Conservation (phyloP, 1,140 invertebrate species). For the Eupeodes corollae region DNA sequence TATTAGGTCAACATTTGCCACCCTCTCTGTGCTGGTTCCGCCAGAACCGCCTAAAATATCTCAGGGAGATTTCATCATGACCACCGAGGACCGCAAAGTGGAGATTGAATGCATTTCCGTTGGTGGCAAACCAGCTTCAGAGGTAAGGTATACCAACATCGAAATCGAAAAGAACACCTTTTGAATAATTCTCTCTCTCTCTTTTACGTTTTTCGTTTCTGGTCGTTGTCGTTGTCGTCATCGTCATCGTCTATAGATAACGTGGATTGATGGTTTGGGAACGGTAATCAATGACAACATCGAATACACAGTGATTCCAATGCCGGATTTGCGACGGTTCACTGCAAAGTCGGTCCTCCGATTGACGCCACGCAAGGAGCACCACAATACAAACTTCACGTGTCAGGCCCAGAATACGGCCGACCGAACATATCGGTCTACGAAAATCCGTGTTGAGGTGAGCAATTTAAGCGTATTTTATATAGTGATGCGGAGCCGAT, state of each 20-base stretch:
- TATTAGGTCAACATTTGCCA: constrained; percentile 54
- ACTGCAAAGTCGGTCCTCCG: constrained; percentile 60
- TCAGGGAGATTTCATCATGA: constrained; percentile 53
- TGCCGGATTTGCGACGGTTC: constrained; percentile 53
- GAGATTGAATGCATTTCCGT: constrained; percentile 65
- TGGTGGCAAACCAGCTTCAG: constrained; percentile 66
- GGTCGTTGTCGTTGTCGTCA: background rate
- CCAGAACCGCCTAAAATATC: constrained; percentile 63
- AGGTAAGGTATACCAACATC: constrained; percentile 43
- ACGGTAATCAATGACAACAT: constrained; percentile 52
- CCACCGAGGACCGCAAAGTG: constrained; percentile 61
- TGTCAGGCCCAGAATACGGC: constrained; percentile 66
- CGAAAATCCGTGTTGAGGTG: constrained; percentile 53
- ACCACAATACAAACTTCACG: constrained; percentile 67
- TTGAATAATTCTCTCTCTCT: background rate
- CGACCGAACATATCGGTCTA: constrained; percentile 53
- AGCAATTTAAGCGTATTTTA: constrained; percentile 13
- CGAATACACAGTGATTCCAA: constrained; percentile 47
- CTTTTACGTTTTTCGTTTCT: background rate
- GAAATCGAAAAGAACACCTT: background rate
- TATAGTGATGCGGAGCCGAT: no score
- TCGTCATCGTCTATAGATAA: constrained; percentile 44
- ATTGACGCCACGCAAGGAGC: constrained; percentile 59
- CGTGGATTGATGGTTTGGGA: constrained; percentile 63
- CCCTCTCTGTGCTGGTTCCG: constrained; percentile 59